A percentile compares a stretch with the other conserved stretches of the same genome.
Evolutionary conservation across 1,140 invertebrate species (phyloP).

Genomic region (Drosophila elegans): DNA sequence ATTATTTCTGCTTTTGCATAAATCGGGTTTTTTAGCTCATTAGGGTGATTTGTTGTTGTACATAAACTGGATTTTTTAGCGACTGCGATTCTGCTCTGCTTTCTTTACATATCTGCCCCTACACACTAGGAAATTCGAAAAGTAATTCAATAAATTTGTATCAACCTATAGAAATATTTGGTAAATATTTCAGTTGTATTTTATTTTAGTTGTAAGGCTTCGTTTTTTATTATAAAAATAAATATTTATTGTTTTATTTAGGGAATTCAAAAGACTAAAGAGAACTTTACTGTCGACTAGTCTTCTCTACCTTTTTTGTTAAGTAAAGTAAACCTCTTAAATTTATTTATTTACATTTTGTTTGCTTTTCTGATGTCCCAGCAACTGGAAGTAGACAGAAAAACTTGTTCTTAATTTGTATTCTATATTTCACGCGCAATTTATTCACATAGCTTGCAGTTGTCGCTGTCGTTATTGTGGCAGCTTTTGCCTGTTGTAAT

Average conservation of each 20-base stretch:
- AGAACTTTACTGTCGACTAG: background rate
- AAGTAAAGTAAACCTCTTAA: constrained; percentile 11
- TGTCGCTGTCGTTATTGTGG: constrained; percentile 42
- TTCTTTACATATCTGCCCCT: constrained; percentile 44
- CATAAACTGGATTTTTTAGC: constrained; percentile 33
- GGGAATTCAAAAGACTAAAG: background rate
- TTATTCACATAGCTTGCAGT: constrained; percentile 57
- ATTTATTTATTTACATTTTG: constrained; percentile 36
- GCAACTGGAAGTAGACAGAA: constrained; percentile 27
- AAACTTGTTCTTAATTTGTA: constrained; percentile 74
- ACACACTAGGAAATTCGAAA: background rate
- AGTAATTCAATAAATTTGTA: too few relatives aligned
- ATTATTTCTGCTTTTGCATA: constrained; percentile 29
- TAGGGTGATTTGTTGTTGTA: constrained; percentile 61
- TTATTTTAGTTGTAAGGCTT: too few relatives aligned
- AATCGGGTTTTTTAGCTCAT: constrained; percentile 27
- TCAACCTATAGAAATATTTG: too few relatives aligned
- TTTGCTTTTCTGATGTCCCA: constrained; percentile 5
- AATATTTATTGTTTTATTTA: too few relatives aligned
- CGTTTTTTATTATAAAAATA: too few relatives aligned
- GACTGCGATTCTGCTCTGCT: constrained; percentile 24
- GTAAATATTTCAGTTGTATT: too few relatives aligned
- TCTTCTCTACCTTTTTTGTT: background rate
- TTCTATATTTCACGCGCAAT: constrained; percentile 70
- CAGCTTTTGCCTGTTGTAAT: constrained; percentile 49